A percentile compares a stretch with the other conserved stretches of the same genome.
Conservation (phyloP, 2,888 invertebrate genomes). For the Pocota personata region DNA sequence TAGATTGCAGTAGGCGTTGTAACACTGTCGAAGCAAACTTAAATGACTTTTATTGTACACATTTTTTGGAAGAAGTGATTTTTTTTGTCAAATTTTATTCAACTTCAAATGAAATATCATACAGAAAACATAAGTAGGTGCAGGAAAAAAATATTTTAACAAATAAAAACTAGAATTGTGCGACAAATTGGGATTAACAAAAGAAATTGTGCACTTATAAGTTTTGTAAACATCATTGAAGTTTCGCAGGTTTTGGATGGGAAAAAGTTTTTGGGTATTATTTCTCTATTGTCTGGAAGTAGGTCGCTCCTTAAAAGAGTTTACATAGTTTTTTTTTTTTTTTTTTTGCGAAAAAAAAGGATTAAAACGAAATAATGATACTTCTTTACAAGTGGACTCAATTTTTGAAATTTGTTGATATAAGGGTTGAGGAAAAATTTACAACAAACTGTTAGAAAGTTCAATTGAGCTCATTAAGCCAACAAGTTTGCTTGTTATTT, state of each 20-base stretch:
- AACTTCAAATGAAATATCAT: not conserved
- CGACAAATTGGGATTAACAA: constrained; percentile 16
- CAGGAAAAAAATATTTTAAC: not conserved
- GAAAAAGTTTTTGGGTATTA: not conserved
- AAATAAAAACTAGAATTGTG: not conserved
- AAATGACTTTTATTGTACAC: constrained; percentile 57
- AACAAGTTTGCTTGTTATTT: not conserved
- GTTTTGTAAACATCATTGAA: constrained; percentile 25
- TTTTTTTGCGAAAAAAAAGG: not conserved
- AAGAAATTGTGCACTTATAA: constrained; percentile 10
- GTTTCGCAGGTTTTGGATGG: constrained; percentile 9
- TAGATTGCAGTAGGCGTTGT: constrained; percentile 30
- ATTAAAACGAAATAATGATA: not conserved
- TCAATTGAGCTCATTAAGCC: not conserved
- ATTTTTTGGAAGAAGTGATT: constrained; percentile 22
- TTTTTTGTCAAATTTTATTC: constrained; percentile 19
- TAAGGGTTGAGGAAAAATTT: not conserved
- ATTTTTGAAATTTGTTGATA: not conserved
- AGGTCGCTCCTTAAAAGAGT: constrained; percentile 13
- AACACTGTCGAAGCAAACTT: constrained; percentile 47
- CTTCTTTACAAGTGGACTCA: not conserved
- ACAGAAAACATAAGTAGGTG: not conserved
- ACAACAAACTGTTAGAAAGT: not conserved
- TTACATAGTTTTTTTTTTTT: not conserved
- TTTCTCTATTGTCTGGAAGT: not conserved